phyloP scores from a whole-genome alignment of 2,797 vertebrate genomes.

The Sebastes minor region DNA sequence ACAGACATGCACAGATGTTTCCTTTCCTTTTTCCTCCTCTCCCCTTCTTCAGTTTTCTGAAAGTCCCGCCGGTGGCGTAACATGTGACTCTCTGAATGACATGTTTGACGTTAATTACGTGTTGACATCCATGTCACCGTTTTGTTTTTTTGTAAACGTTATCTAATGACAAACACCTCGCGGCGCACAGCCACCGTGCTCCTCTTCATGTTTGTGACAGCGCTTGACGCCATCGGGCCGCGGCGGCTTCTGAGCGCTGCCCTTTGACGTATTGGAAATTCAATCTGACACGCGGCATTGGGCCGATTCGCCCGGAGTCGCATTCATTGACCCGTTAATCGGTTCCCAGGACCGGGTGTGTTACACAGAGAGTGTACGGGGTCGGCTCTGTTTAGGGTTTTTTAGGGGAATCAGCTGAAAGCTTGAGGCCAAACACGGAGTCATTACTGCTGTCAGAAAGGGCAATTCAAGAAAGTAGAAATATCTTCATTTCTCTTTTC shows the following conservation, averaged over 20 bases:
- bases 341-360: conserved; percentile 1
- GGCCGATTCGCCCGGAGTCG: conserved; percentile 1
- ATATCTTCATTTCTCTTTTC: not conserved
- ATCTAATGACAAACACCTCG: conserved; percentile 17
- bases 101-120: conserved; percentile 26
- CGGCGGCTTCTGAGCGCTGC: not conserved
- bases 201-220: conserved; percentile 12
- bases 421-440: not conserved
- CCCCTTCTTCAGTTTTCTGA: not conserved
- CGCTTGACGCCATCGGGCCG: not conserved
- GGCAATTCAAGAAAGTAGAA: not conserved
- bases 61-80: not conserved
- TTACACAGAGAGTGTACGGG: not conserved
- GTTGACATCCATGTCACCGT: conserved; percentile 18
- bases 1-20: not conserved
- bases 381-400: not conserved
- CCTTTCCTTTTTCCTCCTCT: not conserved
- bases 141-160: conserved; percentile 22
- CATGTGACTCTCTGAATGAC: not conserved
- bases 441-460: not conserved
- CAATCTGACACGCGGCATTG: conserved; percentile 24
- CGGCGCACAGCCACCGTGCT: not conserved
- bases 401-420: not conserved
- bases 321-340: conserved; percentile 38
- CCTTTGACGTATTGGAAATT: conserved; percentile 37